Percentiles rank a stretch among this genome's conserved stretches.
Conservation (phyloP, 2,888 invertebrate genomes). For the Mimas tiliae region DNA sequence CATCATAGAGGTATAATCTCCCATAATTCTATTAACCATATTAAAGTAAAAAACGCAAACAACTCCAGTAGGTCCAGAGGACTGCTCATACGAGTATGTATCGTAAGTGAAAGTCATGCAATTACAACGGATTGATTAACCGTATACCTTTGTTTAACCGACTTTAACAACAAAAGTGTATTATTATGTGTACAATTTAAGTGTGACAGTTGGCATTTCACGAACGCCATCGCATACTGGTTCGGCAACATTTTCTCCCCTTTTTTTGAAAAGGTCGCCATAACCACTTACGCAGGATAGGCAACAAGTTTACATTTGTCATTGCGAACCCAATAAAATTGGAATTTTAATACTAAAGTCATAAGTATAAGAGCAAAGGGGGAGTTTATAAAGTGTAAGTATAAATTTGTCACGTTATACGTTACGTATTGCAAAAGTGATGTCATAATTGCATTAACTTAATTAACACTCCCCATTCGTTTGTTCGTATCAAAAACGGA, state of each 20-base stretch:
- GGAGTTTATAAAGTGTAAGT: neutral
- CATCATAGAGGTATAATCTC: too few relatives aligned
- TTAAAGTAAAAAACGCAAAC: too few relatives aligned
- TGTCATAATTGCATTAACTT: slow-evolving; percentile 68
- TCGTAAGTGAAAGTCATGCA: slow-evolving; percentile 29
- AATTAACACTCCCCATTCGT: slow-evolving; percentile 64
- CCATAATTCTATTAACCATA: too few relatives aligned
- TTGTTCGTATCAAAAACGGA: slow-evolving; percentile 50
- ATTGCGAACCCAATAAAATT: neutral
- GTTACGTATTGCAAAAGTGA: slow-evolving; percentile 51
- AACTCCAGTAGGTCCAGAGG: too few relatives aligned
- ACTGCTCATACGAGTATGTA: too few relatives aligned
- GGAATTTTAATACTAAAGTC: slow-evolving; percentile 22
- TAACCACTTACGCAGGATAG: slow-evolving; percentile 48
- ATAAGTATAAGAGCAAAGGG: neutral
- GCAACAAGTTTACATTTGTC: slow-evolving; percentile 30
- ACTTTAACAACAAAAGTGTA: slow-evolving; percentile 45
- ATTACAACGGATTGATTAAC: slow-evolving; percentile 40
- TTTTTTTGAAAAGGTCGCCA: slow-evolving; percentile 63
- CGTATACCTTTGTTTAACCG: slow-evolving; percentile 45
- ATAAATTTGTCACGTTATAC: slow-evolving; percentile 38
- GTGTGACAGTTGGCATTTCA: slow-evolving; percentile 71
- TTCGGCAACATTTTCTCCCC: slow-evolving; percentile 56
- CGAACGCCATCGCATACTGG: slow-evolving; percentile 51
- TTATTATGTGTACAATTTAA: slow-evolving; percentile 48